Percentiles rank a stretch among this genome's conserved stretches.
Conservation (phyloP, 1,140 invertebrate genomes). For the Drosophila tristis region DNA sequence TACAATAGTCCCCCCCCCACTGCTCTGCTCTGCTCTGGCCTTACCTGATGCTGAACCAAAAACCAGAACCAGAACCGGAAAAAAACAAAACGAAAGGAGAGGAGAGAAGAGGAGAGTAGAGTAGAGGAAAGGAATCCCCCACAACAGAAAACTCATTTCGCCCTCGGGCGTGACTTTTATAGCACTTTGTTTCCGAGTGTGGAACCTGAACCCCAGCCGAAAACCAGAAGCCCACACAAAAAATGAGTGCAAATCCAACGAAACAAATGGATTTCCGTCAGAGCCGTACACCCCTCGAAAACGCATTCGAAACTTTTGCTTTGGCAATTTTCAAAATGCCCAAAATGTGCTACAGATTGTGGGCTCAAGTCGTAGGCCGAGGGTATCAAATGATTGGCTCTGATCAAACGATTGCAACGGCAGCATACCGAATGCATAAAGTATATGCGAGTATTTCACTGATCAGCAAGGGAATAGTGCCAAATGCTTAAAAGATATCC, state of each 20-base stretch:
- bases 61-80: slow-evolving; percentile 53
- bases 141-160: slow-evolving; percentile 77
- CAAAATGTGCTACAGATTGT: slow-evolving; percentile 49
- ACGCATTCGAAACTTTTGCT: slow-evolving; percentile 57
- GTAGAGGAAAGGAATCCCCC: no score
- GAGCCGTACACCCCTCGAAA: slow-evolving; percentile 30
- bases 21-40: no score
- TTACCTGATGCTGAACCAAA: slow-evolving; percentile 68
- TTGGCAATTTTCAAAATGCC: slow-evolving; percentile 44
- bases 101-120: no score
- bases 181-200: slow-evolving; percentile 68
- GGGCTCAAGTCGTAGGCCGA: slow-evolving; percentile 4
- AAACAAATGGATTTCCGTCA: slow-evolving; percentile 63
- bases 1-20: slow-evolving; percentile 16
- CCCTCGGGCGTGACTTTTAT: slow-evolving; percentile 79
- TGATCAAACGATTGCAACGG: no score
- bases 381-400: no score
- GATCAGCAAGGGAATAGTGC: no score
- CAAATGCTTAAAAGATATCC: no score
- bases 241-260: slow-evolving; percentile 20
- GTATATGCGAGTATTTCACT: no score
- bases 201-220: slow-evolving; percentile 32
- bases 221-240: slow-evolving; percentile 4
- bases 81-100: slow-evolving; percentile 29
- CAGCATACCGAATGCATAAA: no score